These are phyloP conservation scores for Onchidella celtica DNA, from an alignment of 2,888 invertebrate genomes.

Conservation along the genomic window DNA sequence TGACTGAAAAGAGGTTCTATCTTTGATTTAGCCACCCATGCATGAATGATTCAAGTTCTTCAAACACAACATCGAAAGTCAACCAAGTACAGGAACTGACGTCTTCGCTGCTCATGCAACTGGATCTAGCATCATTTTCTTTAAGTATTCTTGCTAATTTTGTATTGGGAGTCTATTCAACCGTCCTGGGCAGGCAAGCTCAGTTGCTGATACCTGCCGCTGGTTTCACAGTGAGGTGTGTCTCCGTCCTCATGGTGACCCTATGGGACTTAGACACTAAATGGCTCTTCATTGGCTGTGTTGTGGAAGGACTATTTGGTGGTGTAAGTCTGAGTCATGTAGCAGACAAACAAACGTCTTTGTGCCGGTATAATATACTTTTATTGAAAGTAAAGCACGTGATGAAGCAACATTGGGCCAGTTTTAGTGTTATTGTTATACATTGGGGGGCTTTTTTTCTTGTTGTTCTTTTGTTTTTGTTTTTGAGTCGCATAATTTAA, in stretches of 20 bases:
- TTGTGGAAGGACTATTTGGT: conserved; percentile 1
- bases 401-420: too few species aligned
- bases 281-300: conserved; percentile 2
- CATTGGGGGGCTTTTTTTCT: too few species aligned
- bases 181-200: neutral
- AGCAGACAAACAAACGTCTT: too few species aligned
- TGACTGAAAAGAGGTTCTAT: neutral
- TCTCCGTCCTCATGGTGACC: neutral
- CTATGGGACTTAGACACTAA: neutral
- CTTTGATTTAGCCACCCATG: conserved; percentile 1
- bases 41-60: neutral
- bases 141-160: neutral
- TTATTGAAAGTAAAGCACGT: too few species aligned
- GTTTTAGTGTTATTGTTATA: too few species aligned
- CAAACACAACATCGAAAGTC: neutral
- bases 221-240: neutral
- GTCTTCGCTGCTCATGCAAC: neutral
- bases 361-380: too few species aligned
- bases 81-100: conserved; percentile 1
- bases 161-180: conserved; percentile 1
- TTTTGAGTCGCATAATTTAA: too few species aligned
- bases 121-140: neutral
- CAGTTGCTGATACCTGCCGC: neutral
- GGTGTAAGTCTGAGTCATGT: neutral
- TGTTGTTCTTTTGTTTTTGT: too few species aligned